These are phyloP conservation scores for Macropis europaea DNA, from an alignment of 2,888 invertebrate genomes.

Conservation along the genomic window DNA sequence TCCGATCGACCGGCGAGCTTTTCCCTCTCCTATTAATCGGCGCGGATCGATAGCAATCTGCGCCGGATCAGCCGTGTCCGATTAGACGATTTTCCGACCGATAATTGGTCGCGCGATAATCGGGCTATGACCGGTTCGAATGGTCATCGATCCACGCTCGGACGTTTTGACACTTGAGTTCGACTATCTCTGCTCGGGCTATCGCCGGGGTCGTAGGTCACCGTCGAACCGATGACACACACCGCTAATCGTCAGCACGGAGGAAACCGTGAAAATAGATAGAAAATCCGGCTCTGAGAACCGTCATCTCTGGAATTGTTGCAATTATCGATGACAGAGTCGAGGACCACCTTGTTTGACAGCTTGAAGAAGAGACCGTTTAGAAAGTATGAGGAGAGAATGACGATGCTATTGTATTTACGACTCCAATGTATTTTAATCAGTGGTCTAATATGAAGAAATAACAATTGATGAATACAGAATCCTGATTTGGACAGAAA, in stretches of 20 bases:
- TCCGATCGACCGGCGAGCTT: conserved; percentile 13
- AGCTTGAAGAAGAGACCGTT: too few species aligned
- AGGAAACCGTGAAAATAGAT: conserved; percentile 61
- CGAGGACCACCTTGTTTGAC: too few species aligned
- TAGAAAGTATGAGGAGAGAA: too few species aligned
- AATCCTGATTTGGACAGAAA: too few species aligned
- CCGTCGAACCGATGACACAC: conserved; percentile 62
- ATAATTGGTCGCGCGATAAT: conserved; percentile 38
- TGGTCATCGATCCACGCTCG: conserved; percentile 30
- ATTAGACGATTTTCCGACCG: conserved; percentile 39
- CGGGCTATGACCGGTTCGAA: conserved; percentile 15
- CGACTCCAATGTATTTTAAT: too few species aligned
- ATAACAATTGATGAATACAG: too few species aligned
- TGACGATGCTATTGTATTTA: too few species aligned
- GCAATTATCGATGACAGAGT: too few species aligned
- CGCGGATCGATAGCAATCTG: conserved; percentile 29
- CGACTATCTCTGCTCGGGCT: conserved; percentile 69
- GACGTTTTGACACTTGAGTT: conserved; percentile 59
- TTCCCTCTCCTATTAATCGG: conserved; percentile 19
- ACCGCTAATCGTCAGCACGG: conserved; percentile 47
- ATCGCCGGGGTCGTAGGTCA: conserved; percentile 75
- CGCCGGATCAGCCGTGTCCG: conserved; percentile 22
- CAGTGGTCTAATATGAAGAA: too few species aligned
- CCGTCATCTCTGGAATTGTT: conserved; percentile 46
- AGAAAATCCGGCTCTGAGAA: conserved; percentile 25